These are phyloP conservation scores for Grammomys surdaster DNA, from an alignment of 2,113 vertebrate genomes.

Conservation along the genomic window DNA sequence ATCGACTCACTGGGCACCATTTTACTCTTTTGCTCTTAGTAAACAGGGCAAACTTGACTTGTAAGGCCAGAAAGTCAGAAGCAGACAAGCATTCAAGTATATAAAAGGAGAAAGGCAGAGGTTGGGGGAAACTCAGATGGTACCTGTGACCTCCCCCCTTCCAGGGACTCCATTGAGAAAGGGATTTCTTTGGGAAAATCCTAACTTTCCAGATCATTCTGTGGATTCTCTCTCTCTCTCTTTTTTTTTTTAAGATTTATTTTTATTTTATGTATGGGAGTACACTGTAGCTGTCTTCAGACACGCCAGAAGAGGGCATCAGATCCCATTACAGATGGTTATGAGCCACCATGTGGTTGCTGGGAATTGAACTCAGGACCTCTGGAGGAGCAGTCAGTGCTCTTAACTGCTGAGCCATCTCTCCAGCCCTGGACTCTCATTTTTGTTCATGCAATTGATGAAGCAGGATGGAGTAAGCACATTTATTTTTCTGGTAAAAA, in stretches of 20 bases:
- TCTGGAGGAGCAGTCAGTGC: too few relatives aligned
- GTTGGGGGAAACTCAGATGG: too few relatives aligned
- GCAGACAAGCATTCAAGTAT: background rate
- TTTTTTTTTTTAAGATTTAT: too few relatives aligned
- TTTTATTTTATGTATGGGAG: too few relatives aligned
- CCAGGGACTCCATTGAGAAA: background rate
- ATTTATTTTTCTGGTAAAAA: background rate
- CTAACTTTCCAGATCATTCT: background rate
- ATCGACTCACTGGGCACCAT: too few relatives aligned
- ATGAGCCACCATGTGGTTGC: too few relatives aligned
- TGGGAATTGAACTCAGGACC: too few relatives aligned
- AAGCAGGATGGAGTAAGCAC: background rate
- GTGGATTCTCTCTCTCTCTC: too few relatives aligned
- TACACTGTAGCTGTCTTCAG: too few relatives aligned
- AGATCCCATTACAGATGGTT: too few relatives aligned
- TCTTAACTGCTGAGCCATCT: too few relatives aligned
- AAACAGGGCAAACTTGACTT: background rate
- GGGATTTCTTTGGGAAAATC: background rate
- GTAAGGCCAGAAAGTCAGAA: background rate
- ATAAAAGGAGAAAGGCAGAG: background rate
- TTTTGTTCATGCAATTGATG: background rate
- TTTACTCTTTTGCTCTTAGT: background rate
- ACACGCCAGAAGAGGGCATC: too few relatives aligned
- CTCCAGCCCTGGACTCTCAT: background rate
- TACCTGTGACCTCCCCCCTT: background rate